Base-by-base conservation (phyloP, 2,888 invertebrate species). In the Gymnocheta viridis region DNA sequence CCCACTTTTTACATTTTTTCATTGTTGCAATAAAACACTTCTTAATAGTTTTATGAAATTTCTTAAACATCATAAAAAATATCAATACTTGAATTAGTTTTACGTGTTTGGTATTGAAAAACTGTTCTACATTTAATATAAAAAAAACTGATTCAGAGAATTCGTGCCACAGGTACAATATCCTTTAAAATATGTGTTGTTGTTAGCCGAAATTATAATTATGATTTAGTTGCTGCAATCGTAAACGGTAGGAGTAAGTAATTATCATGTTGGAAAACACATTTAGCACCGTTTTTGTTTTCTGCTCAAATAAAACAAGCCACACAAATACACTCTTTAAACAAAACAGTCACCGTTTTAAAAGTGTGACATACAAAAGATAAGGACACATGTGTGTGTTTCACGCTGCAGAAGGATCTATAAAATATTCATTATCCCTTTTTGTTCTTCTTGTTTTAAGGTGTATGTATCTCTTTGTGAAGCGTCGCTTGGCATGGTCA, bases 281-380 rank as follows among this genome's bases (percentile, higher is more conserved):
- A 88, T 81, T 89, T 90, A 88, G 86, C 89, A 90, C 89, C 88
- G 89, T 87, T 88, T 89, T 89, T 87, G 17, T 79, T 69, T 35
- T 22, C 14, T 67, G 54, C 10, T 38, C 56, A 44, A 64, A 32
- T 29, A 49, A 70, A 82, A 72, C 38, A 41, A 49, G 47, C 56
- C 70, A 70, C 29, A 29, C 35, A 47, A 41, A 47, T 4, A 44
- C 29, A 47, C 22, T 7, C 19, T n/a, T 22, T 9, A 6, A 29
- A n/a, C 27, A 4, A 44, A 44, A 14, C 35, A 6, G 60, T 19
- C 17, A 74, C n/a, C 38, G 38, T 41, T 35, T 27, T 7, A 14
- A 78, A 78, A 78, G 69, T 78, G 77, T 78, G 77, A 29, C 58
- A 32, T 19, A 47, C 19, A 47, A n/a, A n/a, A n/a, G n/a, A n/a